Evolutionary conservation across 1,140 invertebrate species (phyloP).

Genomic region (Drosophila oshimai): DNA sequence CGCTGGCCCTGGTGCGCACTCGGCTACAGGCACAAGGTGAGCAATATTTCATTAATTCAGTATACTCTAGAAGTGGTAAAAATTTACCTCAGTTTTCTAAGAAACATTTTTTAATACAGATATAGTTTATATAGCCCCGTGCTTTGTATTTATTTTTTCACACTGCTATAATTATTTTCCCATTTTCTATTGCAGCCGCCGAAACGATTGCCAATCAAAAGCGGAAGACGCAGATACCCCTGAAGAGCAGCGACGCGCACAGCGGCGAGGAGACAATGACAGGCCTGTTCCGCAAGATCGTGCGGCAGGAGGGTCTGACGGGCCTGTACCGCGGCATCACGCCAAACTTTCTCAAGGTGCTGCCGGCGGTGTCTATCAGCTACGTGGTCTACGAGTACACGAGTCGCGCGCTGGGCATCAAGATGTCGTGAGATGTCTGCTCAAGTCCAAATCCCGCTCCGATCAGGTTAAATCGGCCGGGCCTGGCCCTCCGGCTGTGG

Average conservation of each 20-base stretch:
- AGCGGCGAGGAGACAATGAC: slow-evolving; percentile 87
- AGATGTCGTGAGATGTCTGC: slow-evolving; percentile 82
- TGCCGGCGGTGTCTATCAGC: slow-evolving; percentile 97
- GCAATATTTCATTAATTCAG: too few relatives aligned
- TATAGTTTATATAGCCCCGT: too few relatives aligned
- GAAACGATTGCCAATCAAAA: too few relatives aligned
- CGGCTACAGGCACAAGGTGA: too few relatives aligned
- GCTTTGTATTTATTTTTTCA: too few relatives aligned
- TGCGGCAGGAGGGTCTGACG: slow-evolving; percentile 92
- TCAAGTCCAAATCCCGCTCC: slow-evolving; percentile 1
- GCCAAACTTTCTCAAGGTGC: slow-evolving; percentile 96
- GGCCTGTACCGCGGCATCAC: slow-evolving; percentile 98
- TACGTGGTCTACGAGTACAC: slow-evolving; percentile 97
- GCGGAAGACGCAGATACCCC: too few relatives aligned
- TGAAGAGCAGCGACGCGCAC: slow-evolving; percentile 79
- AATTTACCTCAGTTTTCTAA: too few relatives aligned
- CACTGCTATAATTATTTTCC: too few relatives aligned
- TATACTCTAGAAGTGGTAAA: too few relatives aligned
- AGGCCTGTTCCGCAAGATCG: slow-evolving; percentile 92
- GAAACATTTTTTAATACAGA: too few relatives aligned
- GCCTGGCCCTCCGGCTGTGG: not conserved
- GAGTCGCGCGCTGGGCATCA: slow-evolving; percentile 78
- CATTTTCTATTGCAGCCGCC: too few relatives aligned
- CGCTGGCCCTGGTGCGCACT: too few relatives aligned
- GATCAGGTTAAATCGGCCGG: slow-evolving; percentile 1